These are phyloP conservation scores for Hirtodrosophila duncani DNA, from an alignment of 2,888 invertebrate species.

Conservation along the genomic window DNA sequence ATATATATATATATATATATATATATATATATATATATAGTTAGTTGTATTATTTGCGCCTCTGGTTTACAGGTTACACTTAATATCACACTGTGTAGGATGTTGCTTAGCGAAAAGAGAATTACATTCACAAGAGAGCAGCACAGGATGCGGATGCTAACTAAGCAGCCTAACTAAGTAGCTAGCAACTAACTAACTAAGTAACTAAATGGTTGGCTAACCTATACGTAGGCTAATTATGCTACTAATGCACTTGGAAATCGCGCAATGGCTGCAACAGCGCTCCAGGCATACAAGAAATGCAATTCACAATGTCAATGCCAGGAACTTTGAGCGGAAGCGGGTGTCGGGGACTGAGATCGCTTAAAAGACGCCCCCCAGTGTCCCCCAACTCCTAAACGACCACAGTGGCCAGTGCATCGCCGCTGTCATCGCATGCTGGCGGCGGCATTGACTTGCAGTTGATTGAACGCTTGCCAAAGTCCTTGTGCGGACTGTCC, in stretches of 20 bases:
- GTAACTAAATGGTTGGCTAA: slow-evolving; percentile 16
- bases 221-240: slow-evolving; percentile 26
- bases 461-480: slow-evolving; percentile 86
- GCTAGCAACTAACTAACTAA: slow-evolving; percentile 1
- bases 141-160: slow-evolving; percentile 39
- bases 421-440: slow-evolving; percentile 75
- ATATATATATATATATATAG: slow-evolving; percentile 7
- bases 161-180: slow-evolving; percentile 37
- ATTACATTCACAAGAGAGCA: slow-evolving; percentile 52
- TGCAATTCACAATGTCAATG: slow-evolving; percentile 42
- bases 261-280: slow-evolving; percentile 58
- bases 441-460: slow-evolving; percentile 77
- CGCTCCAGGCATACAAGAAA: slow-evolving; percentile 21
- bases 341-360: slow-evolving; percentile 48
- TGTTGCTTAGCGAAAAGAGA: slow-evolving; percentile 64
- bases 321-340: slow-evolving; percentile 53
- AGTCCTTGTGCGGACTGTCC: slow-evolving; percentile 83
- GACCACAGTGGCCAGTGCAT: slow-evolving; percentile 81
- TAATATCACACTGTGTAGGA: slow-evolving; percentile 78
- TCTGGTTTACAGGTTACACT: slow-evolving; percentile 70
- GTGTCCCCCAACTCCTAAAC: slow-evolving; percentile 74
- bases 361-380: slow-evolving; percentile 19
- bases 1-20: not conserved
- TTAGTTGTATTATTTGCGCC: slow-evolving; percentile 39
- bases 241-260: slow-evolving; percentile 64